Percentiles rank a stretch among this genome's conserved stretches.
These are phyloP conservation scores for Calameuta idolon DNA, from an alignment of 2,888 invertebrate genomes.

Conservation along the genomic window DNA sequence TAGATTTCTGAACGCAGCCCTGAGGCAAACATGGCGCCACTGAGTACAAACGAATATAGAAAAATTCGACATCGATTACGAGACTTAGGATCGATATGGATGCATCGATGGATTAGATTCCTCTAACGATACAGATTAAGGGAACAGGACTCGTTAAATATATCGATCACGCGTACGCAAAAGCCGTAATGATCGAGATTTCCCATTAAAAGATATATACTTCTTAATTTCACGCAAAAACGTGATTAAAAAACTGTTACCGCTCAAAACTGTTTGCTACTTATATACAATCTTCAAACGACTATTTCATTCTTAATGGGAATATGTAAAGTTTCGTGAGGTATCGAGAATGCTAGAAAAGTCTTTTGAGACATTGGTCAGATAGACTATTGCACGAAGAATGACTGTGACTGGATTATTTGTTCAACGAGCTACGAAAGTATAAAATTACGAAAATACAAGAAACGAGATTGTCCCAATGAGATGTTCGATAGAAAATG, in stretches of 20 bases:
- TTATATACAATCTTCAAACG: neutral
- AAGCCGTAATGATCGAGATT: neutral
- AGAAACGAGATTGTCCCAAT: neutral
- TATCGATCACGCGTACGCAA: neutral
- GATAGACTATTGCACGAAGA: neutral
- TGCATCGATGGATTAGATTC: neutral
- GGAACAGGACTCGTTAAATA: neutral
- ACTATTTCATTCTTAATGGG: neutral
- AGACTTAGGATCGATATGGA: neutral
- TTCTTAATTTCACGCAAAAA: neutral
- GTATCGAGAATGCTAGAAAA: neutral
- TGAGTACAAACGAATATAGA: neutral
- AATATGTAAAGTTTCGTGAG: neutral
- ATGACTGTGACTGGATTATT: neutral
- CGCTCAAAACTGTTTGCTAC: neutral
- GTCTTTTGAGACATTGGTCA: neutral
- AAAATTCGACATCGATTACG: neutral
- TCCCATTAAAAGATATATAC: neutral
- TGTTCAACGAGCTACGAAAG: neutral
- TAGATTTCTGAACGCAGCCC: too few species aligned
- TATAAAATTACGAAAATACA: neutral
- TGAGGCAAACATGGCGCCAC: neutral
- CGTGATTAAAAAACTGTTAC: neutral
- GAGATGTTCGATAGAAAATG: conserved; percentile 1
- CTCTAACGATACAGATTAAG: neutral